Base-by-base conservation (phyloP, 1,140 invertebrate genomes). In the Pantala flavescens region DNA sequence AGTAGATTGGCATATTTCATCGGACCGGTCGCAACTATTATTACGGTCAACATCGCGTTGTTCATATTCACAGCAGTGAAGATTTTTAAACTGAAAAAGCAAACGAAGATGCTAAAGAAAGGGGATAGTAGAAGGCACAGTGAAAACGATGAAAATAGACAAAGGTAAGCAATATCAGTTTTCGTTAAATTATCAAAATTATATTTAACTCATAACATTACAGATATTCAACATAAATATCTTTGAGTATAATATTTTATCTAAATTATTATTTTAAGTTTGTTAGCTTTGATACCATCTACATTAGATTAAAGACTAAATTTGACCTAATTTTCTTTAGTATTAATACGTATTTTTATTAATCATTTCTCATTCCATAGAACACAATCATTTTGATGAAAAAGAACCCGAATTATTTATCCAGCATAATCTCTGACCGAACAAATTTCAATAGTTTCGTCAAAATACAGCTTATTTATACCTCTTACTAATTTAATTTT, bases 11-110 rank as follows among this genome's bases (percentile, higher is more conserved):
- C 89, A 14, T 95, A 93, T 79, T 93, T 94, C 82, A 92, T 91
- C 79, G 86, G 84, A 0, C 91, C 92, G 0, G 89, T 93, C 70
- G 85, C 88, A 19, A 77, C 89, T 0, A 84, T 93, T 11, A 86
- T 94, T 14, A 75, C 89, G 0, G 86, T 86, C 76, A 95, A 95
- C 79, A 85, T 90, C 7, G 79, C 85, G 0, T 85, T 94, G 73
- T 95, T 94, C 80, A 80, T 88, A 2, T 83, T 89, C 72, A 94
- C 92, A 0, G 88, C 91, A 0, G 76, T 88, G 14, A 90, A 90
- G 79, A 92, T 93, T 74, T 80, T 85, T 7, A 78, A 83, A 43
- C 85, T 88, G 14, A 87, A 87, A 78, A 84, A 83, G 24, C 86
- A 90, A 76, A 88, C 88, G 19, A 83, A 84, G 2, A 86, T 89